These are phyloP conservation scores for Rotaria macrura DNA, from an alignment of 2,888 invertebrate species.

Conservation along the genomic window DNA sequence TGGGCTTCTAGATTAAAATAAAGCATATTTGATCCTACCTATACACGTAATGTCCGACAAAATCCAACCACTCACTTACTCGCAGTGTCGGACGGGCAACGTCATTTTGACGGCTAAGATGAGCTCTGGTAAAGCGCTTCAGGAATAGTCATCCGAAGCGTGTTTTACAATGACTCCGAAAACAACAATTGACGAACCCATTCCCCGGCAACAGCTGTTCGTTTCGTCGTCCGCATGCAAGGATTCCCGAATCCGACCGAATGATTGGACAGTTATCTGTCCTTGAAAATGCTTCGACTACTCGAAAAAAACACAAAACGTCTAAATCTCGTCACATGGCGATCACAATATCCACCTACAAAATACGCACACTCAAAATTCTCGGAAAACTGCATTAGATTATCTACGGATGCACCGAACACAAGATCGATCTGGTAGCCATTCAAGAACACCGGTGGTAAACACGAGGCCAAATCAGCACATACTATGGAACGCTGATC, in stretches of 20 bases:
- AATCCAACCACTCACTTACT: too few relatives aligned
- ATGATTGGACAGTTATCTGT: neutral
- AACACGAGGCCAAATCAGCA: neutral
- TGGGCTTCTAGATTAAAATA: too few relatives aligned
- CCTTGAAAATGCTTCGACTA: neutral
- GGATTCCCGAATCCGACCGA: neutral
- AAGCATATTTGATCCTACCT: too few relatives aligned
- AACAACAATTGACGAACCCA: neutral
- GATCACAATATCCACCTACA: neutral
- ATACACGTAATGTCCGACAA: too few relatives aligned
- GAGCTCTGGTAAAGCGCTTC: too few relatives aligned
- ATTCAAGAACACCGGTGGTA: neutral
- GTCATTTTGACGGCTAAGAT: too few relatives aligned
- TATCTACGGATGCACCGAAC: neutral
- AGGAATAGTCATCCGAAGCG: too few relatives aligned
- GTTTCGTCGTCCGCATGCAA: neutral
- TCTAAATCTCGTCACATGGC: neutral
- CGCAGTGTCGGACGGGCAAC: too few relatives aligned
- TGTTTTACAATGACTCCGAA: too few relatives aligned
- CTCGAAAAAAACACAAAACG: neutral
- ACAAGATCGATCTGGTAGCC: neutral
- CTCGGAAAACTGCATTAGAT: neutral
- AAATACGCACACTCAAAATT: neutral
- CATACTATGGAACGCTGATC: neutral
- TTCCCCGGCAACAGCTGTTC: neutral